Evolutionary conservation across 2,113 vertebrate species (phyloP), one percentile per base, ranked within the genome.

Genomic region (Sitta europaea): DNA sequence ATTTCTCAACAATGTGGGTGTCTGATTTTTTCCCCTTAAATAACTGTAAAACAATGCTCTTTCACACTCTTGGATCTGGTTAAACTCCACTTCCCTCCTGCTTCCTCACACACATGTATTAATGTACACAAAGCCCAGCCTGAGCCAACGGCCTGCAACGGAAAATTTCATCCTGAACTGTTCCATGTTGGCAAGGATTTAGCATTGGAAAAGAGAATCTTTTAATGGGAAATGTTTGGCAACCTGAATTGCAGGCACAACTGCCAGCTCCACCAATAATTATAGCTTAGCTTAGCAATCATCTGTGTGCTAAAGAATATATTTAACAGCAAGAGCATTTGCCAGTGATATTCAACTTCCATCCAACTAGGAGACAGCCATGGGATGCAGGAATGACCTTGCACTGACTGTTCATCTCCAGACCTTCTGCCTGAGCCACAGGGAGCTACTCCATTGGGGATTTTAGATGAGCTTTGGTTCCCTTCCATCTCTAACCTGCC

Each of bases 241-340:
- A 96, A 42, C 66, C 54, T 70, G 50, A 82, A 82, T 31, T 82
- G 45, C 8, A 47, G 76, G 33, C 88, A 88, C 28, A 68, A 57
- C 76, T 96, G 92, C 95, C 95, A 96, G 73, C 93, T 96, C 80
- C 77, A 73, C 93, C 95, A 96, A 61, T 91, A 96, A 96, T 96
- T 82, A 94, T 18, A 87, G 93, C 84, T 92, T 10, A 45, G 91
- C 86, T 94, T 91, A 86, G 55, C 74, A 75, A 57, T 70, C 92
- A 86, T 66, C 86, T 79, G 0, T 19, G 58, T 85, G 70, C 80
- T 96, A 79, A 91, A 54, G 57, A 76, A 95, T 57, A 68, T 65
- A 87, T 92, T 79, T 72, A 65, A 91, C 4, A 16, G 75, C 62
- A 78, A 59, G 40, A 61, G 35, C 24, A 4, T 71, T 86, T 91